A percentile compares a stretch with the other conserved stretches of the same genome.
Conservation (phyloP, 2,888 invertebrate genomes). For the Scaptomyza cyrtandrae region DNA sequence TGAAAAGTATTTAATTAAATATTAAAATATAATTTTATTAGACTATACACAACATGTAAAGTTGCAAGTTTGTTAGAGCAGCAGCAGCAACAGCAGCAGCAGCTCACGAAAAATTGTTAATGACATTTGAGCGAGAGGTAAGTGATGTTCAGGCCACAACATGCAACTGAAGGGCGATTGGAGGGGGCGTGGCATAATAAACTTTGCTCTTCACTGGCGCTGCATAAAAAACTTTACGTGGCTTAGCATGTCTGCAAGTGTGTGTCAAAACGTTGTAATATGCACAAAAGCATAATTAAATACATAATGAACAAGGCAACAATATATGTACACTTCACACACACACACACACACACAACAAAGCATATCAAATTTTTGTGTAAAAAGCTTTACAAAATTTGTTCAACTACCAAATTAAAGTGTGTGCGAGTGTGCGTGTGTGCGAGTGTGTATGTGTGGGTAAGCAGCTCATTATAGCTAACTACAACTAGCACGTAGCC, state of each 20-base stretch:
- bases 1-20: slow-evolving; percentile 72
- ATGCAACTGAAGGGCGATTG: not conserved
- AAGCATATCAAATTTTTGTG: slow-evolving; percentile 53
- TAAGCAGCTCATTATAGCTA: slow-evolving; percentile 51
- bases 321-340: slow-evolving; percentile 48
- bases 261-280: slow-evolving; percentile 47
- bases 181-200: slow-evolving; percentile 21
- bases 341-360: not conserved
- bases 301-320: slow-evolving; percentile 78
- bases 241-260: slow-evolving; percentile 47
- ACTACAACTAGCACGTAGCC: slow-evolving; percentile 1
- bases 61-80: slow-evolving; percentile 59
- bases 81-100: slow-evolving; percentile 4
- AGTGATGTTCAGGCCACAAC: slow-evolving; percentile 14
- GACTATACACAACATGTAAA: slow-evolving; percentile 56
- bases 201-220: slow-evolving; percentile 43
- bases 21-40: slow-evolving; percentile 75
- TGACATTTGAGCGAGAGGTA: slow-evolving; percentile 60
- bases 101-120: slow-evolving; percentile 68
- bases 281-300: slow-evolving; percentile 79
- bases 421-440: slow-evolving; percentile 10
- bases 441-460: slow-evolving; percentile 8
- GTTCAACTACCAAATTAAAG: slow-evolving; percentile 50
- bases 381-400: slow-evolving; percentile 62
- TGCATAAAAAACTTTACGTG: slow-evolving; percentile 56